Percentiles rank a stretch among this genome's conserved stretches.
Evolutionary conservation across 2,888 invertebrate genomes (phyloP).

Genomic region (Conchocele bisecta): DNA sequence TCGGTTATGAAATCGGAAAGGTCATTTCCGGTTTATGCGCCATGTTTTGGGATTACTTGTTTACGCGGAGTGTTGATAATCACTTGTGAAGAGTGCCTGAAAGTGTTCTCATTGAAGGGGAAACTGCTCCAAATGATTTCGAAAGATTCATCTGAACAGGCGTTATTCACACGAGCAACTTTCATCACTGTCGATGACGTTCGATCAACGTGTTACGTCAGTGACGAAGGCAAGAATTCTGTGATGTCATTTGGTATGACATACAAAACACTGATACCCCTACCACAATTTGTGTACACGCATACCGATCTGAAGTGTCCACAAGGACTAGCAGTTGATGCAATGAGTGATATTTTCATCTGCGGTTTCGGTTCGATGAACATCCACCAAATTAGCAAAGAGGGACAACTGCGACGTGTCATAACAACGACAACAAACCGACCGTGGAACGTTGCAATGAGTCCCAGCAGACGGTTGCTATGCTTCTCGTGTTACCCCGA

Average conservation of each 20-base stretch:
- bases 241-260: slow-evolving; percentile 21
- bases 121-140: neutral
- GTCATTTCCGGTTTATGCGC: slow-evolving; percentile 4
- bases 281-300: slow-evolving; percentile 29
- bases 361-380: slow-evolving; percentile 48
- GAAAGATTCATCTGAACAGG: neutral
- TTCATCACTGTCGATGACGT: slow-evolving; percentile 17
- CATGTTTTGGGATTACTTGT: slow-evolving; percentile 42
- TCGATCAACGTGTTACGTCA: slow-evolving; percentile 13
- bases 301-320: slow-evolving; percentile 30
- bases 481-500: too few species aligned
- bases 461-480: too few species aligned
- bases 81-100: slow-evolving; percentile 43
- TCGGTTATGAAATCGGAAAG: slow-evolving; percentile 19
- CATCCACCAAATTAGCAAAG: slow-evolving; percentile 33
- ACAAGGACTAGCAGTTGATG: slow-evolving; percentile 27
- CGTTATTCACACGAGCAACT: slow-evolving; percentile 21
- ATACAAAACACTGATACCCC: neutral
- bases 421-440: slow-evolving; percentile 14
- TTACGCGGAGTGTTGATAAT: slow-evolving; percentile 17
- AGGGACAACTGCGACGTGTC: slow-evolving; percentile 16
- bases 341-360: slow-evolving; percentile 25
- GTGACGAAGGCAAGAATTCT: slow-evolving; percentile 31
- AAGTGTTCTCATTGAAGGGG: slow-evolving; percentile 35
- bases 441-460: slow-evolving; percentile 20